Base-by-base conservation (phyloP, 2,113 vertebrate genomes). In the Cisticola juncidis region DNA sequence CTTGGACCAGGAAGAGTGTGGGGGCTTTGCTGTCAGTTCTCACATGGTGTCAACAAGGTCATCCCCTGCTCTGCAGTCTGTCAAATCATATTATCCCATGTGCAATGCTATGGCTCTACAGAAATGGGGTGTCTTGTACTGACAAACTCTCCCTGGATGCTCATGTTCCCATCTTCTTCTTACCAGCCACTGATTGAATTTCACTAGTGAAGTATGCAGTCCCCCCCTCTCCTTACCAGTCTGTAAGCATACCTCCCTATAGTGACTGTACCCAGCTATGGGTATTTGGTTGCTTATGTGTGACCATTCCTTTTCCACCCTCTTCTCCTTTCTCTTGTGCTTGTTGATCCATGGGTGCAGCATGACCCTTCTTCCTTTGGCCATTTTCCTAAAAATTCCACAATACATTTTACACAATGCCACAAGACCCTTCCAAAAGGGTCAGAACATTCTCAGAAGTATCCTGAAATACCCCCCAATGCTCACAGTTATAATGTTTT, bases 211-310 rank as follows among this genome's bases (percentile, higher is more conserved):
- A 76, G 65, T 26, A 47, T 16, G 11, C 18, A 22, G 1, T 3
- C 3, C 4, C 2, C 3, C 4, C 2, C 23, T 28, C 26, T 44
- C 4, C 31, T 42, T 17, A 9, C 4, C 6, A 3, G 11, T 65
- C 57, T 3, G 3, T n/a, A 65, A 40, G 19, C 17, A 47, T 18
- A 23, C 0, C 8, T 2, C 3, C 1, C n/a, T 15, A 4, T 3
- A 36, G n/a, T 40, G 61, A 15, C 31, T 24, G 15, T 66, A 33
- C 9, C 5, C 24, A 74, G 28, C 29, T 40, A 20, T 5, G 18
- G 9, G 2, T 22, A 9, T 22, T 19, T 22, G 45, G 12, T 18
- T 81, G 12, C 16, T 73, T 9, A 12, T 10, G 4, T 0, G 1
- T 38, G 40, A 38, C 23, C 0, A 3, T 19, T 9, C 12, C 26